Evolutionary conservation across 2,888 invertebrate genomes (phyloP).

Genomic region (Blastobasis adustella): DNA sequence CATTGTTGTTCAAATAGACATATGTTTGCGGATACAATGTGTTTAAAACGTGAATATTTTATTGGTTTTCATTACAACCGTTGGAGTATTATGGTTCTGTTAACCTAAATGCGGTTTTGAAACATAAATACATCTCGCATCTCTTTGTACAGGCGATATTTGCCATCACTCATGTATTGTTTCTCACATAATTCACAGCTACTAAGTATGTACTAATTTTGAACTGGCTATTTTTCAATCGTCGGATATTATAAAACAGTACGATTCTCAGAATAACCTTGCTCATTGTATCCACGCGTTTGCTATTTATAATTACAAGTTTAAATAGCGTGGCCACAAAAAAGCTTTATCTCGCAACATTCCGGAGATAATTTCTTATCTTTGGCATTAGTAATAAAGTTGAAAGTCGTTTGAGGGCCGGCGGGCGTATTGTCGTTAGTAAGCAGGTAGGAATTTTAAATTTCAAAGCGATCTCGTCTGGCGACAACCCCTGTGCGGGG

Average conservation of each 20-base stretch:
- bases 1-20: no score
- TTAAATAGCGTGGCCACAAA: slow-evolving; percentile 29
- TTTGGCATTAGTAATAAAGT: slow-evolving; percentile 32
- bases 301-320: slow-evolving; percentile 70
- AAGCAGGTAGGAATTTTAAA: slow-evolving; percentile 62
- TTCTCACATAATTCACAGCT: slow-evolving; percentile 36
- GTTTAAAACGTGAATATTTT: slow-evolving; percentile 18
- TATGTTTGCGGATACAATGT: neutral
- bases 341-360: slow-evolving; percentile 35
- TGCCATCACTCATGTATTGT: slow-evolving; percentile 32
- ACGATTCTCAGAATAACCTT: slow-evolving; percentile 62
- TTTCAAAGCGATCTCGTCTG: slow-evolving; percentile 62
- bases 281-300: slow-evolving; percentile 66
- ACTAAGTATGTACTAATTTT: slow-evolving; percentile 29
- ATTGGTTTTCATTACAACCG: slow-evolving; percentile 38
- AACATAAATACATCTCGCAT: slow-evolving; percentile 44
- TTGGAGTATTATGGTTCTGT: slow-evolving; percentile 43
- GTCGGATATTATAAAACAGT: slow-evolving; percentile 57
- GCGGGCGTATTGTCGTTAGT: slow-evolving; percentile 33
- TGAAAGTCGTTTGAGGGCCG: slow-evolving; percentile 31
- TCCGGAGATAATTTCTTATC: slow-evolving; percentile 23
- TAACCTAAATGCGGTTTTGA: slow-evolving; percentile 45
- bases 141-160: slow-evolving; percentile 34
- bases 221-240: slow-evolving; percentile 51
- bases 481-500: slow-evolving; percentile 68